These are phyloP conservation scores for Priocnemis perturbator DNA, from an alignment of 2,888 invertebrate species.

Conservation along the genomic window DNA sequence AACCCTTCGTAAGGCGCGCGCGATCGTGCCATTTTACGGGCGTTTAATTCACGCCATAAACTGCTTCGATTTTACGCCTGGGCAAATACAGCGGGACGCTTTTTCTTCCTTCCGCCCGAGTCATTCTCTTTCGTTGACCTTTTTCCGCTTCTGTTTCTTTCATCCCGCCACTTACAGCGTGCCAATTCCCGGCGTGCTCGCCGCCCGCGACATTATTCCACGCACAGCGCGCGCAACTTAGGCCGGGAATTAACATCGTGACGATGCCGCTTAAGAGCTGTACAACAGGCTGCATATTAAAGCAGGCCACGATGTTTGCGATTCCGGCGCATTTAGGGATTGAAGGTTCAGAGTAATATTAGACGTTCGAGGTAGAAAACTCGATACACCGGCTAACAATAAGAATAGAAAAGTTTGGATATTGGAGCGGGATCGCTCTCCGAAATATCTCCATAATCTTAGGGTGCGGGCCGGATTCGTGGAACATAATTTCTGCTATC, in stretches of 20 bases:
- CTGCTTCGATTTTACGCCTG: constrained; percentile 51
- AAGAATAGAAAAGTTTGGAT: too few species aligned
- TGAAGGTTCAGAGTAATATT: too few species aligned
- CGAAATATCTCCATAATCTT: too few species aligned
- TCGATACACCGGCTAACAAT: too few species aligned
- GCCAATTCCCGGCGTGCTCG: constrained; percentile 29
- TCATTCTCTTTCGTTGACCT: constrained; percentile 10
- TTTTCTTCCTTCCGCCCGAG: constrained; percentile 9
- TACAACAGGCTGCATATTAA: constrained; percentile 39
- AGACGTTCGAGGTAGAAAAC: too few species aligned
- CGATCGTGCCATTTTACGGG: constrained; percentile 66
- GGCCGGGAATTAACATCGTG: constrained; percentile 51
- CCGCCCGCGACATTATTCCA: constrained; percentile 44
- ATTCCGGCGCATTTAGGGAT: too few species aligned
- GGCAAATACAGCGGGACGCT: constrained; percentile 22
- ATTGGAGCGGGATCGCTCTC: too few species aligned
- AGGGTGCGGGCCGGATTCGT: too few species aligned
- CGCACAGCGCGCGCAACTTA: constrained; percentile 53
- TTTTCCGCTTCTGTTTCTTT: constrained; percentile 9
- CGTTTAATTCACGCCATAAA: constrained; percentile 67
- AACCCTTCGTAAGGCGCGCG: constrained; percentile 59
- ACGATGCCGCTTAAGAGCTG: constrained; percentile 32
- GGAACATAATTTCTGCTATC: too few species aligned
- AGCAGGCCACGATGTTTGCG: too few species aligned
- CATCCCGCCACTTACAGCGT: constrained; percentile 21